Evolutionary conservation across 2,113 vertebrate species (phyloP).

Genomic region (Lampris incognitus): DNA sequence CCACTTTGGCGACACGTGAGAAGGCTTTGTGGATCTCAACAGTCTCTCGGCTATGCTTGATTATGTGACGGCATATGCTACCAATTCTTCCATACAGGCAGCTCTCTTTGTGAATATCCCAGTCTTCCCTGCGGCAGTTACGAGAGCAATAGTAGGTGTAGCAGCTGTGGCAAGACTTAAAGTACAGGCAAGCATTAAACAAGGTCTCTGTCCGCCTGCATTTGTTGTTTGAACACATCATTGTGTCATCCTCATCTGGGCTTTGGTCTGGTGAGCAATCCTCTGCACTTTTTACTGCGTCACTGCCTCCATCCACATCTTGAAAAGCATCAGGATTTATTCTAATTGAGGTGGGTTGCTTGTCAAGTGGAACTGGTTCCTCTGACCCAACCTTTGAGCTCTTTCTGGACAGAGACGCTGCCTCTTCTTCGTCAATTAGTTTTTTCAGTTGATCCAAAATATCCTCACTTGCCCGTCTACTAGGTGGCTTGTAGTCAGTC

Average conservation of each 20-base stretch:
- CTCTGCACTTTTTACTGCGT: constrained; percentile 80
- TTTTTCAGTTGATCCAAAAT: constrained; percentile 89
- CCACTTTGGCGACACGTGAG: constrained; percentile 96
- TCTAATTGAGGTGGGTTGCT: constrained; percentile 88
- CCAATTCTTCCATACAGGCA: constrained; percentile 93
- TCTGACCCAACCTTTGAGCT: constrained; percentile 72
- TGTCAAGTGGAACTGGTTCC: constrained; percentile 82
- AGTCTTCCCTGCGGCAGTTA: constrained; percentile 95
- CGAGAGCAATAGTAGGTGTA: constrained; percentile 98
- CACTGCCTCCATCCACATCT: constrained; percentile 77
- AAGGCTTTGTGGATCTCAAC: constrained; percentile 93
- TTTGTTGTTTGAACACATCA: constrained; percentile 97
- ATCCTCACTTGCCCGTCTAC: constrained; percentile 82
- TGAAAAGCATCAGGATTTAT: constrained; percentile 67
- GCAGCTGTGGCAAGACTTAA: constrained; percentile 99
- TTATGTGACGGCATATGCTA: constrained; percentile 92
- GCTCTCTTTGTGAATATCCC: constrained; percentile 96
- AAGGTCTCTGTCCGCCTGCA: constrained; percentile 93
- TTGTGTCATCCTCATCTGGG: constrained; percentile 94
- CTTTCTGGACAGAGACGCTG: constrained; percentile 72
- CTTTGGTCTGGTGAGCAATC: constrained; percentile 92
- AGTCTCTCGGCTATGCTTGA: constrained; percentile 95
- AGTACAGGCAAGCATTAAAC: constrained; percentile 97
- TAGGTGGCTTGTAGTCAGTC: constrained; percentile 90
- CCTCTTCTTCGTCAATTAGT: constrained; percentile 84